Base-by-base conservation (phyloP, 2,888 invertebrate genomes). In the Brachypterus glaber region DNA sequence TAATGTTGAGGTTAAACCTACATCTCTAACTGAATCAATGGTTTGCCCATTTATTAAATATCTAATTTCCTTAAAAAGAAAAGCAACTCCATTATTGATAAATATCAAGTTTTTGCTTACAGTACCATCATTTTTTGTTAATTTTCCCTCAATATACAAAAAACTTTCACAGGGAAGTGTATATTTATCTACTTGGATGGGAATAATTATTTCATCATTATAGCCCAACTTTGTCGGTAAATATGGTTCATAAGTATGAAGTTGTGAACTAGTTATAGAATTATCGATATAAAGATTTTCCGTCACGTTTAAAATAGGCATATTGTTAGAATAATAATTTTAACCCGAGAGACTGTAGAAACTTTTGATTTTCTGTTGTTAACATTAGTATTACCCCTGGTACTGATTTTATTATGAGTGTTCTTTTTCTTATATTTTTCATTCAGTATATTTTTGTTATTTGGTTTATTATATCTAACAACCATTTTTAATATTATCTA, bases 341-440 rank as follows among this genome's bases (percentile, higher is more conserved):
- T 7, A 33, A 33, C 4, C 31, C 30, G 9, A 36, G 18, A 36
- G 13, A 36, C 9, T n/a, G n/a, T n/a, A n/a, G n/a, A n/a, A n/a
- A n/a, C n/a, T n/a, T n/a, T n/a, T n/a, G n/a, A n/a, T n/a, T n/a
- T n/a, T n/a, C n/a, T n/a, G n/a, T n/a, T n/a, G n/a, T n/a, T n/a
- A n/a, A n/a, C n/a, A n/a, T n/a, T n/a, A n/a, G n/a, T n/a, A n/a
- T n/a, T n/a, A n/a, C n/a, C n/a, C n/a, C n/a, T n/a, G n/a, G n/a
- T n/a, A n/a, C n/a, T n/a, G n/a, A n/a, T n/a, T n/a, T 35, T 30
- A 25, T 35, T 33, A 44, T 34, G 33, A 43, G 43, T 17, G 46
- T 17, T 27, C 52, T 41, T 12, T 57, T 40, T 15, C 57, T 55
- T 35, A 59, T 50, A n/a, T n/a, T n/a, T n/a, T n/a, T n/a, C n/a